Conservation (phyloP, 2,113 vertebrate genomes). For the Columba janthina region DNA sequence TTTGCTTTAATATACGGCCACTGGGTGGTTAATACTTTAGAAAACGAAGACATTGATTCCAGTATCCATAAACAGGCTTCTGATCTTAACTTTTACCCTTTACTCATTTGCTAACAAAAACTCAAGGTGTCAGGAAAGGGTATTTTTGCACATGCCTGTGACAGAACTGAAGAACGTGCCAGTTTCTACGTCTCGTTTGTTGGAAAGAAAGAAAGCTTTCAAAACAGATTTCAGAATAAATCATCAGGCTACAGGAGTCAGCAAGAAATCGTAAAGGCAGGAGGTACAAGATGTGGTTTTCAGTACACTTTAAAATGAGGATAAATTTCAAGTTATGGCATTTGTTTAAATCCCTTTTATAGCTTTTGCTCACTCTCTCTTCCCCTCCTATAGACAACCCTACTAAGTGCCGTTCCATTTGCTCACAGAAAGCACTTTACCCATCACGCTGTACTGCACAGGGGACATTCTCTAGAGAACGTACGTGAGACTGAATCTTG, state of each 20-base stretch:
- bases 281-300: not conserved
- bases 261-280: not conserved
- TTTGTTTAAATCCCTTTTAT: not conserved
- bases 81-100: not conserved
- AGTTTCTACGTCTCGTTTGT: not conserved
- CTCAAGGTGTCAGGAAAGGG: not conserved
- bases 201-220: constrained; percentile 37
- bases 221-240: constrained; percentile 44
- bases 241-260: constrained; percentile 18
- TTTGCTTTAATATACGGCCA: not conserved
- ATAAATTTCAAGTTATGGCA: not conserved
- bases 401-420: not conserved
- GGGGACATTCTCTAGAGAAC: not conserved
- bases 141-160: not conserved
- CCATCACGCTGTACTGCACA: not conserved
- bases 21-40: not conserved
- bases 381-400: not conserved
- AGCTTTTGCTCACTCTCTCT: not conserved
- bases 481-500: not conserved
- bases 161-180: not conserved
- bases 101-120: not conserved
- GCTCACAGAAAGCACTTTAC: not conserved
- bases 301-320: not conserved
- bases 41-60: not conserved
- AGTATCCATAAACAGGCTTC: not conserved